A percentile compares a stretch with the other conserved stretches of the same genome.
These are phyloP conservation scores for Drosophila ustulata DNA, from an alignment of 2,888 invertebrate genomes.

Conservation along the genomic window DNA sequence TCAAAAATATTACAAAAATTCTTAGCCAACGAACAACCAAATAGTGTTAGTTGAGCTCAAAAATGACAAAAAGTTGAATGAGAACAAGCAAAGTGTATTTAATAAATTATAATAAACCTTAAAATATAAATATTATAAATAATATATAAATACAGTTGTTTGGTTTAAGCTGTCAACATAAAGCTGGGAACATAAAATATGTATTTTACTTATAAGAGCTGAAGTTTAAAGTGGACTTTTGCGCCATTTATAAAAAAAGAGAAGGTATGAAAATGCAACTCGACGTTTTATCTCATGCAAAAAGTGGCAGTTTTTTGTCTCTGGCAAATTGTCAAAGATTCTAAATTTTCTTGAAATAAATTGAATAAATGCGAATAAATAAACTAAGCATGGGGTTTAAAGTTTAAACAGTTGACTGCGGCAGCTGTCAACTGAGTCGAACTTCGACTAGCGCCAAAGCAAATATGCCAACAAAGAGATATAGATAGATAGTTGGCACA, in stretches of 20 bases:
- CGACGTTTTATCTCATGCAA: conserved; percentile 1
- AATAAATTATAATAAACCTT: neutral
- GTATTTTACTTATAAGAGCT: neutral
- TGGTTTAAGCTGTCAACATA: no score
- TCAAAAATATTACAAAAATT: neutral
- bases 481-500: conserved; percentile 27
- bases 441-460: conserved; percentile 41
- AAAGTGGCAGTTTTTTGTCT: neutral
- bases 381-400: conserved; percentile 43
- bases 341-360: conserved; percentile 10
- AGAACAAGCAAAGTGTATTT: no score
- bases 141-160: no score
- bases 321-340: conserved; percentile 10
- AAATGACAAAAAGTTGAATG: no score
- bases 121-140: no score
- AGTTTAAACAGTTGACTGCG: conserved; percentile 36
- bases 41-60: no score
- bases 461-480: conserved; percentile 57
- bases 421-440: conserved; percentile 34
- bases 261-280: neutral
- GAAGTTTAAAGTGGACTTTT: neutral
- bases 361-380: conserved; percentile 34
- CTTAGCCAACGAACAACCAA: neutral
- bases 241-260: neutral
- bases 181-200: neutral